Evolutionary conservation across 2,888 invertebrate genomes (phyloP), one percentile per base, ranked within the genome.

Genomic region (Drosophila nigritarsus): DNA sequence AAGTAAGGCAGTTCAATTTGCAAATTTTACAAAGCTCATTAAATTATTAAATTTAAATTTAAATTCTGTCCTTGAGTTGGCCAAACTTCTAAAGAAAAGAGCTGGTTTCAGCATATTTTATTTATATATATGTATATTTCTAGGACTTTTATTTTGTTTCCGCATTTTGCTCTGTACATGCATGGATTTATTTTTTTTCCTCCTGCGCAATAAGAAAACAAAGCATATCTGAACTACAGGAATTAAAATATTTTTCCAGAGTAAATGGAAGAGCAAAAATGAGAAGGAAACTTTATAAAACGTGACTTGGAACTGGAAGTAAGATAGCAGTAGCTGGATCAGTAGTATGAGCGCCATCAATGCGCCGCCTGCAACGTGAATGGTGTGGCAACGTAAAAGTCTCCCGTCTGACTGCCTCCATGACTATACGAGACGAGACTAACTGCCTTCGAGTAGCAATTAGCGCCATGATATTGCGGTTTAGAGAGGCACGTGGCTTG

Each of bases 391-490:
- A 50, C 15, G 55, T 27, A 38, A 48, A 38, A 40, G 62, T 55
- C 66, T 62, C 55, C 65, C 40, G 77, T 50, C 54, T 66, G 81
- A 62, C 72, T 76, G 66, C 66, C 72, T 67, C 49, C 77, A 72
- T 65, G 59, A 61, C 60, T 61, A 51, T 40, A 60, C 50, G 75
- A 49, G 45, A 42, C 40, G 75, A 45, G 40, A 42, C 34, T 63
- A 72, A 68, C 78, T 65, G 66, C 50, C 70, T 87, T 84, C 68
- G 86, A 90, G 88, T 88, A 80, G 90, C 91, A 89, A 89, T 89
- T 89, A 89, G 85, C 89, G 78, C 87, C 73, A 86, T 84, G 80
- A 90, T 90, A 86, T 80, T 86, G 89, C 75, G 81, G 76, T 77
- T 82, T 73, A 53, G 53, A 63, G 78, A 63, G 75, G 76, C 78